These are phyloP conservation scores for Eidolon dupreanum DNA, from an alignment of 2,797 vertebrate species.

Conservation along the genomic window DNA sequence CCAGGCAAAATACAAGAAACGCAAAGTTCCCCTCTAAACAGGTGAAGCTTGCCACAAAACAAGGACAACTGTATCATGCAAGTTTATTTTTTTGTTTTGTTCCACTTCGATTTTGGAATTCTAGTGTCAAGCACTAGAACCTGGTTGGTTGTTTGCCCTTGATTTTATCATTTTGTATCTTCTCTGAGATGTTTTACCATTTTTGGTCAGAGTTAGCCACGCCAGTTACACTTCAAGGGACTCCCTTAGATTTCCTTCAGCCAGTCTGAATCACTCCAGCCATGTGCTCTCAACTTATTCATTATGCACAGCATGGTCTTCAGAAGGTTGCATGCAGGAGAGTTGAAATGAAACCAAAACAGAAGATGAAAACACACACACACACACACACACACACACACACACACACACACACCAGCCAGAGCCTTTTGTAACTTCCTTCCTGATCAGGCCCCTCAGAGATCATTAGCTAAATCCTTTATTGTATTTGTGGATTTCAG, in stretches of 20 bases:
- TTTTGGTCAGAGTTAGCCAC: not conserved
- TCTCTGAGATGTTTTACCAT: not conserved
- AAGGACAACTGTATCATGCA: not conserved
- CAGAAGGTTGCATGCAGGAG: not conserved
- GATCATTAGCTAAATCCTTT: not conserved
- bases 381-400: too few relatives aligned
- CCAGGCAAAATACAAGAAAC: not conserved
- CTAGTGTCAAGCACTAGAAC: not conserved
- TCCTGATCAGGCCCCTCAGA: not conserved
- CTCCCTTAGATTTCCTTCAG: not conserved
- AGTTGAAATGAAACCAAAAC: conserved; percentile 32
- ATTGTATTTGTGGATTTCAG: not conserved
- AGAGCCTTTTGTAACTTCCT: not conserved
- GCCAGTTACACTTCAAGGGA: not conserved
- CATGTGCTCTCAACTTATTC: conserved; percentile 52
- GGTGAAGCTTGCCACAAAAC: not conserved
- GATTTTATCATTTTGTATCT: not conserved
- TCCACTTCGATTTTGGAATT: conserved; percentile 4
- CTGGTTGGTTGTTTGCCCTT: not conserved
- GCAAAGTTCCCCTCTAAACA: not conserved
- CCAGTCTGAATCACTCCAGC: not conserved
- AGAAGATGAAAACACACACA: not conserved
- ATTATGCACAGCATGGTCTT: conserved; percentile 18
- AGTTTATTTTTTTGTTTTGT: not conserved
- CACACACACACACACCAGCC: not conserved